These are phyloP conservation scores for Pogonophryne albipinna DNA, from an alignment of 2,797 vertebrate genomes.

Conservation along the genomic window DNA sequence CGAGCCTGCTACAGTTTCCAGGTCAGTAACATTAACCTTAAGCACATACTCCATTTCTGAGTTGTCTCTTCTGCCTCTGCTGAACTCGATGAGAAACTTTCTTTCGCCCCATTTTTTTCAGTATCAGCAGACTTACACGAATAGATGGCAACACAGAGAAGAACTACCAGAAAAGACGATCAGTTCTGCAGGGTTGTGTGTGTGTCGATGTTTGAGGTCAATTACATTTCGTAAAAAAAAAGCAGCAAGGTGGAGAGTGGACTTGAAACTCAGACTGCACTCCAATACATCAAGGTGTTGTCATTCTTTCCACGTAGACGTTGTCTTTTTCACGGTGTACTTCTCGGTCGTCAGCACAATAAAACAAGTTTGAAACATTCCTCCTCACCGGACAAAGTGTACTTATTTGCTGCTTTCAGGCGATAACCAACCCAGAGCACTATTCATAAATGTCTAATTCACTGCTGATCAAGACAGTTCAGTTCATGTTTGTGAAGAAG, in stretches of 20 bases:
- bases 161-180: conserved; percentile 1
- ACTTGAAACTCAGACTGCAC: background rate
- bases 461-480: conserved; percentile 12
- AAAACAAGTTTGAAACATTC: conserved; percentile 3
- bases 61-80: conserved; percentile 18
- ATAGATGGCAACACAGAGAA: conserved; percentile 2
- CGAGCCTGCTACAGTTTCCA: conserved; percentile 31
- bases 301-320: background rate
- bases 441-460: conserved; percentile 15
- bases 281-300: background rate
- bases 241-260: background rate
- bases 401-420: conserved; percentile 27
- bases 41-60: conserved; percentile 31
- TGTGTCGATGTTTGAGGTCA: conserved; percentile 9
- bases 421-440: conserved; percentile 24
- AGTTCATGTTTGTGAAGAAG: conserved; percentile 28
- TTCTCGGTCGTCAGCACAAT: background rate
- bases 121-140: background rate
- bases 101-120: background rate
- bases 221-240: conserved; percentile 21
- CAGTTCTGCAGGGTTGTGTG: background rate
- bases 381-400: background rate
- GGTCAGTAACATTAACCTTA: conserved; percentile 53
- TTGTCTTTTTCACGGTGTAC: background rate
- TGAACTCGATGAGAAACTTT: conserved; percentile 25